A percentile compares a stretch with the other conserved stretches of the same genome.
phyloP scores from a whole-genome alignment of 2,113 vertebrate species.

The Hystrix cristata region DNA sequence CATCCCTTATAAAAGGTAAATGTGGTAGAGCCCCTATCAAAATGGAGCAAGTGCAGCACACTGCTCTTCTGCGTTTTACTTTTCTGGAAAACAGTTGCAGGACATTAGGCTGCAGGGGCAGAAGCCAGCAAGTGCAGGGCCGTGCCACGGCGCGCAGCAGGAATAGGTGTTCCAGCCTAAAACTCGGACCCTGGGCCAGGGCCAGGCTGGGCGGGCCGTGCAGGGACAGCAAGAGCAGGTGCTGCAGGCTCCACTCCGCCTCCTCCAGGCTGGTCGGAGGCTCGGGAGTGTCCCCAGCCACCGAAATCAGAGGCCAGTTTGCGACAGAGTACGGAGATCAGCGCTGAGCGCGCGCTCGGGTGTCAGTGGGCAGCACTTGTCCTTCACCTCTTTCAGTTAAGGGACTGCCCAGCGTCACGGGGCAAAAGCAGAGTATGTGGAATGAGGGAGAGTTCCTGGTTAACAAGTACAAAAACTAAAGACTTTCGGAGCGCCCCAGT shows the following conservation, averaged over 20 bases:
- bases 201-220: slow-evolving; percentile 67
- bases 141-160: slow-evolving; percentile 69
- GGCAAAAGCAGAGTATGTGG: not conserved
- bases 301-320: not conserved
- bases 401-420: not conserved
- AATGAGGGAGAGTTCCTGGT: not conserved
- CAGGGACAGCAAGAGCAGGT: not conserved
- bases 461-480: not conserved
- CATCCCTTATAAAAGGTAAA: slow-evolving; percentile 25
- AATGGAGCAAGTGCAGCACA: not conserved
- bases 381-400: not conserved
- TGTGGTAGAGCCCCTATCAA: slow-evolving; percentile 32
- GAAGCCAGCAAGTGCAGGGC: slow-evolving; percentile 26
- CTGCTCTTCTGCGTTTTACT: not conserved
- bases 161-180: slow-evolving; percentile 78
- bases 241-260: not conserved
- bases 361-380: not conserved
- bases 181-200: slow-evolving; percentile 64
- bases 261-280: not conserved
- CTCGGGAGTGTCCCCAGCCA: rapidly evolving
- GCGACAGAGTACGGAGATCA: not conserved
- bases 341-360: not conserved
- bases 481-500: not conserved
- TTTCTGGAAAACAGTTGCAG: slow-evolving; percentile 47
- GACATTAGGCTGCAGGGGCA: not conserved